Evolutionary conservation across 2,113 vertebrate species (phyloP), one percentile per base, ranked within the genome.

Genomic region (Gobiocypris rarus): DNA sequence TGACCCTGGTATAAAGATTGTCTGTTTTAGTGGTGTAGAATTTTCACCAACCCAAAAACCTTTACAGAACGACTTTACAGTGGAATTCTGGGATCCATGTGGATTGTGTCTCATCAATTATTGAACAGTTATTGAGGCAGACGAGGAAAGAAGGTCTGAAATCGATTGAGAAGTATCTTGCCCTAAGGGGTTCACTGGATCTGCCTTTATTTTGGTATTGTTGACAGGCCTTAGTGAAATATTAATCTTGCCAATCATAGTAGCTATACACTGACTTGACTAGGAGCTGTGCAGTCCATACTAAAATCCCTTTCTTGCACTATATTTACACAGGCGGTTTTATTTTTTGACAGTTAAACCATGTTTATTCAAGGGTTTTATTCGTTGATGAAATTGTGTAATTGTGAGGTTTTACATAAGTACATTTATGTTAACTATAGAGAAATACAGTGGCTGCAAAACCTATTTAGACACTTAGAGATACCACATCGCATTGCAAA

Each of bases 111-210:
- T 86, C 63, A 54, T 88, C 81, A 88, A 88, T 88, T 86, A 88
- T 88, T 88, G 78, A 88, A 81, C 56, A 24, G 82, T 56, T 81
- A 86, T 86, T 83, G 78, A 88, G 87, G 84, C 80, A 86, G 84
- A 84, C 54, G 87, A 83, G 85, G 65, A 81, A 83, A 83, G 77
- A 70, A 83, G 9, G 76, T 54, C 73, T 79, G 83, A 87, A 88
- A 88, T 88, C 84, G 75, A 88, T 88, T 83, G 58, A 76, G 70
- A 88, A 82, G 84, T 81, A 81, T 88, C 84, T 86, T 86, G 87
- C 85, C 82, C 87, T 83, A 61, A 84, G 54, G 87, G 78, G 61
- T 71, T 88, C 74, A 67, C 71, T 70, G 61, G 75, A 67, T 81
- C 87, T 83, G 70, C 70, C 69, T 74, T 71, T 83, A 81, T 86